phyloP scores from a whole-genome alignment of 2,797 vertebrate species.

The Clarias platycephalus region DNA sequence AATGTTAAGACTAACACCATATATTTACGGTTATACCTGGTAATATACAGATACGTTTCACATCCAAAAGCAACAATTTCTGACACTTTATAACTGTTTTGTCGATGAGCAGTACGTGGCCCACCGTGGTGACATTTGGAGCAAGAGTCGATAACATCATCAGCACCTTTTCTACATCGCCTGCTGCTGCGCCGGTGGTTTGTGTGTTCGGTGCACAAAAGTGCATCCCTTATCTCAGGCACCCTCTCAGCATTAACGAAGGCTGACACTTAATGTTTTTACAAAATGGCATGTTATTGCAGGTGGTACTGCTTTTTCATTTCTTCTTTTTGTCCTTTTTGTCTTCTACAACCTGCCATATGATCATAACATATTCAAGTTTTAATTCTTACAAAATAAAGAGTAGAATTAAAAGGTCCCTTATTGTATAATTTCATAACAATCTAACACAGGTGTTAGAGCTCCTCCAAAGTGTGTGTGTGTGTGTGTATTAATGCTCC shows the following conservation, averaged over 20 bases:
- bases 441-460: too few species aligned
- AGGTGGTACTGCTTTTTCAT: background rate
- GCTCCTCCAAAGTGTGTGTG: too few species aligned
- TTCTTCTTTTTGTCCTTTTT: background rate
- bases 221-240: background rate
- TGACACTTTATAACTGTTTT: background rate
- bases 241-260: background rate
- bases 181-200: background rate
- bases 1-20: background rate
- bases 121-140: background rate
- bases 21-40: background rate
- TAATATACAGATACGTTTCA: background rate
- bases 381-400: background rate
- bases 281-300: background rate
- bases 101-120: background rate
- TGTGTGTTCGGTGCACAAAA: slow-evolving; percentile 6
- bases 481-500: too few species aligned
- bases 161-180: background rate
- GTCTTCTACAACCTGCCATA: background rate
- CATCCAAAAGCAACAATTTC: background rate
- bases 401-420: background rate
- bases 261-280: slow-evolving; percentile 3
- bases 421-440: too few species aligned
- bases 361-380: background rate
- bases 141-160: background rate